Conservation (phyloP, 2,888 invertebrate genomes). For the Biston stratarius region DNA sequence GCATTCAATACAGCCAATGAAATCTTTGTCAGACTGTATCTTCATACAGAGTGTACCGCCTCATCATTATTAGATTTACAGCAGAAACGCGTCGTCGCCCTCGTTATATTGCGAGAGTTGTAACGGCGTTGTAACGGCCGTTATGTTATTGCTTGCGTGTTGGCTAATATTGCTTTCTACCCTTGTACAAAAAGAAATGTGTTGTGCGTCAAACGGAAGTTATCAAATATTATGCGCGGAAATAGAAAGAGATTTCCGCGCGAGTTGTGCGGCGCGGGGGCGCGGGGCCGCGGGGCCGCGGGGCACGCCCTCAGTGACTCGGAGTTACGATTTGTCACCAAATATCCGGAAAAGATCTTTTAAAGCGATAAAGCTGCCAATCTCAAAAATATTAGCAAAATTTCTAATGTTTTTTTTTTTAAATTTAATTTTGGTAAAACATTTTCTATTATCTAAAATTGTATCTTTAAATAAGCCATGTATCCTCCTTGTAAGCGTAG, state of each 20-base stretch:
- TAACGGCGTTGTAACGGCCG: conserved; percentile 16
- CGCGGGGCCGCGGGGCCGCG: no score
- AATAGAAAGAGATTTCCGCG: conserved; percentile 5
- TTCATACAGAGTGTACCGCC: conserved; percentile 12
- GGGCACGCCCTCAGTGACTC: no score
- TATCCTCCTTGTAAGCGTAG: no score
- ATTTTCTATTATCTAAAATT: no score
- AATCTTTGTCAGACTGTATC: neutral
- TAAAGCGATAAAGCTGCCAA: no score
- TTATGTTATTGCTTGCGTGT: conserved; percentile 6
- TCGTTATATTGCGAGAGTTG: conserved; percentile 19
- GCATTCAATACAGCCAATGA: neutral
- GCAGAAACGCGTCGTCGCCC: conserved; percentile 12
- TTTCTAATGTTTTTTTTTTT: no score
- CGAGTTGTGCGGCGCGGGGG: neutral
- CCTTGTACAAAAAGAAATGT: conserved; percentile 2
- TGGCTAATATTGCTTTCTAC: conserved; percentile 14
- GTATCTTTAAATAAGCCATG: no score
- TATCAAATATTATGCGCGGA: conserved; percentile 1
- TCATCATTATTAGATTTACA: conserved; percentile 39
- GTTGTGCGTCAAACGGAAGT: neutral
- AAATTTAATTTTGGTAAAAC: no score
- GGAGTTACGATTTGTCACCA: neutral
- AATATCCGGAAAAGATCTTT: no score
- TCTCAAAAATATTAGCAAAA: no score